Percentiles rank a stretch among this genome's conserved stretches.
These are phyloP conservation scores for Austrolebias charrua DNA, from an alignment of 2,797 vertebrate genomes.

Conservation along the genomic window DNA sequence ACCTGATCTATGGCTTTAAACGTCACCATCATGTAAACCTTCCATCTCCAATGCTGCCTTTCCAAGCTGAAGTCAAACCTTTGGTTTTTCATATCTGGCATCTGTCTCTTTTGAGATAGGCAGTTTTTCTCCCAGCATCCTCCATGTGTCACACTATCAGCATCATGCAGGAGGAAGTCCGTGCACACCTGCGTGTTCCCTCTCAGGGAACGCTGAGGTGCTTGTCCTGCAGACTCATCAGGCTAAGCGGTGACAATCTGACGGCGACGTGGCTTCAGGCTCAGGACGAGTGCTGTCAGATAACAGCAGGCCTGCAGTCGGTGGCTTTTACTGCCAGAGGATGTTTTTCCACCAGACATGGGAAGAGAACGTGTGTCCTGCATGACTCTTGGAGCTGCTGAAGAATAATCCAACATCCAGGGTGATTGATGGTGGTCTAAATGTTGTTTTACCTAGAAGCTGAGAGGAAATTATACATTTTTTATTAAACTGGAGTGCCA, in stretches of 20 bases:
- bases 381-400: background rate
- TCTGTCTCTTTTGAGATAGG: constrained; percentile 48
- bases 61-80: constrained; percentile 7
- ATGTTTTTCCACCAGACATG: background rate
- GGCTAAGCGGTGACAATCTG: background rate
- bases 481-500: no score
- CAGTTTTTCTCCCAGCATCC: constrained; percentile 21
- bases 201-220: constrained; percentile 15
- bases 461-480: no score
- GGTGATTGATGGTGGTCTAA: background rate
- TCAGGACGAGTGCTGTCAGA: constrained; percentile 6
- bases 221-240: constrained; percentile 9
- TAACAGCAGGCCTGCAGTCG: constrained; percentile 19
- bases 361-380: background rate
- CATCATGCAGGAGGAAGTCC: constrained; percentile 34
- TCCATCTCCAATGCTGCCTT: background rate
- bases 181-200: constrained; percentile 11
- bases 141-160: constrained; percentile 33
- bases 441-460: background rate
- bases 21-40: background rate
- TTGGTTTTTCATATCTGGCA: constrained; percentile 4
- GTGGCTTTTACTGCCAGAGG: constrained; percentile 19
- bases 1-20: constrained; percentile 6
- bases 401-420: background rate
- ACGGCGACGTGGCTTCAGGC: constrained; percentile 11